Percentiles rank a stretch among this genome's conserved stretches.
Evolutionary conservation across 2,113 vertebrate species (phyloP).

Genomic region (Pelobates fuscus): DNA sequence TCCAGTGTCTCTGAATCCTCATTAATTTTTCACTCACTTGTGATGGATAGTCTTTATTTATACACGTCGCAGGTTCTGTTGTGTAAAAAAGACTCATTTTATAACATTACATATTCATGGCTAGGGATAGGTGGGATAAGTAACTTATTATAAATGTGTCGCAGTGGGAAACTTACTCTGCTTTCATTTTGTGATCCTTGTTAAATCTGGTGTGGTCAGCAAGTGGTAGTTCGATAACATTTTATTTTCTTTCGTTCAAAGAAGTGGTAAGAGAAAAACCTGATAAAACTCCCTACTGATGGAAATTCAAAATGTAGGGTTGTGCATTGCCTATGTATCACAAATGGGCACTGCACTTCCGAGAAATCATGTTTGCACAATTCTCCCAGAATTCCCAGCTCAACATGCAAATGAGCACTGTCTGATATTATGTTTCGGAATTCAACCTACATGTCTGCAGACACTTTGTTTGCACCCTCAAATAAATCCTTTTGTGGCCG

Average conservation of each 20-base stretch:
- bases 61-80: constrained; percentile 90
- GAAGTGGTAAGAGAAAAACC: no score
- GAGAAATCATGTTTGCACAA: no score
- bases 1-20: constrained; percentile 74
- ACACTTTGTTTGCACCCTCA: no score
- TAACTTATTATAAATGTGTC: constrained; percentile 98
- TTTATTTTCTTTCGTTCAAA: background rate
- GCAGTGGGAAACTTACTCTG: constrained; percentile 85
- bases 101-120: constrained; percentile 98
- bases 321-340: no score
- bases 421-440: no score
- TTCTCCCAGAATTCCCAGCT: no score
- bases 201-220: constrained; percentile 81
- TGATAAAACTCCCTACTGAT: no score
- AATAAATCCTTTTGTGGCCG: no score
- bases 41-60: constrained; percentile 97
- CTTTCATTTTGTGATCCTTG: constrained; percentile 85
- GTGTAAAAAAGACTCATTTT: constrained; percentile 97
- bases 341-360: no score
- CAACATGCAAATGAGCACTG: no score
- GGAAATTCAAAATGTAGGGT: no score
- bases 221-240: constrained; percentile 55
- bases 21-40: constrained; percentile 90
- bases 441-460: no score
- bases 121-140: constrained; percentile 89